Evolutionary conservation across 1,140 invertebrate genomes (phyloP).

Genomic region (Gryon sp.): DNA sequence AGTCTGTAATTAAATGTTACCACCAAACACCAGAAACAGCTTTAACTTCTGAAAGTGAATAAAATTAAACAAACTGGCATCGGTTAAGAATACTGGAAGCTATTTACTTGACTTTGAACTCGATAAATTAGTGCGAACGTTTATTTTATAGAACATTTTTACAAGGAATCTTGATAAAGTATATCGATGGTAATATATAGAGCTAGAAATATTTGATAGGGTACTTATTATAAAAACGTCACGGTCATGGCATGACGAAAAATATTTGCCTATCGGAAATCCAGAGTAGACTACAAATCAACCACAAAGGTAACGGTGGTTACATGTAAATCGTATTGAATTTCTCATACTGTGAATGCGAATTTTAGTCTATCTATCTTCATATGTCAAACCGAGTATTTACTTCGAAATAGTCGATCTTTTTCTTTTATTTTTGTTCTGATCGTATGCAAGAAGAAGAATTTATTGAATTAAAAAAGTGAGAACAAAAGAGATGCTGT

Average conservation of each 20-base stretch:
- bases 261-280: slow-evolving; percentile 54
- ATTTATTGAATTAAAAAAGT: too few relatives aligned
- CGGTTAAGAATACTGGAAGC: too few relatives aligned
- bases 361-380: slow-evolving; percentile 54
- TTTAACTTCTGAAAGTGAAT: too few relatives aligned
- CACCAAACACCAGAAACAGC: too few relatives aligned
- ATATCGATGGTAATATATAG: neutral
- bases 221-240: slow-evolving; percentile 40
- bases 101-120: too few relatives aligned
- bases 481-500: too few relatives aligned
- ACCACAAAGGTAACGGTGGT: slow-evolving; percentile 41
- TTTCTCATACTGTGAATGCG: slow-evolving; percentile 51
- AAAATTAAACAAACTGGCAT: too few relatives aligned
- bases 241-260: slow-evolving; percentile 27
- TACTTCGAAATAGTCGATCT: slow-evolving; percentile 21
- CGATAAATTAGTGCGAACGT: too few relatives aligned
- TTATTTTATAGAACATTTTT: too few relatives aligned
- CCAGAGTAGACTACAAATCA: slow-evolving; percentile 60
- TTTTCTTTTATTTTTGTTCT: slow-evolving; percentile 16
- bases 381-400: slow-evolving; percentile 52
- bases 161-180: too few relatives aligned
- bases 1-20: too few relatives aligned
- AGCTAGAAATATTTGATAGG: slow-evolving; percentile 5
- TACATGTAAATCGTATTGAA: slow-evolving; percentile 60
- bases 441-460: too few relatives aligned